Evolutionary conservation across 2,888 invertebrate genomes (phyloP).

Genomic region (Allophyes oxyacanthae): DNA sequence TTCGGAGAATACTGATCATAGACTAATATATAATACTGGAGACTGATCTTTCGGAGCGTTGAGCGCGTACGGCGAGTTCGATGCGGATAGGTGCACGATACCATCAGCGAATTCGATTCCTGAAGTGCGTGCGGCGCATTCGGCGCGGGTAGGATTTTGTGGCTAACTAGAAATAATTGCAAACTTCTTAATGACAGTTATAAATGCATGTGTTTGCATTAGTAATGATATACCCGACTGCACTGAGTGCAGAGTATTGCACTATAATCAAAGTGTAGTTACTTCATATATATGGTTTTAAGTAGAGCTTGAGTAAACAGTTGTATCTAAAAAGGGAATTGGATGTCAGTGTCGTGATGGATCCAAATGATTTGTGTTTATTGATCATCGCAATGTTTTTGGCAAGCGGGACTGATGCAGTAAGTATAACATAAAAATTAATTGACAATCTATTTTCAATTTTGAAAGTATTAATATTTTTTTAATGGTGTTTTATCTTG

Average conservation of each 20-base stretch:
- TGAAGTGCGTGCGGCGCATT: too few species aligned
- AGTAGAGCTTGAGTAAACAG: constrained; percentile 33
- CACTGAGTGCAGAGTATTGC: constrained; percentile 12
- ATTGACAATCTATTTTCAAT: background rate
- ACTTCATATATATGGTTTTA: constrained; percentile 45
- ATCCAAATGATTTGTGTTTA: constrained; percentile 56
- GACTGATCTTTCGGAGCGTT: too few species aligned
- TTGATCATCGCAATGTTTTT: constrained; percentile 62
- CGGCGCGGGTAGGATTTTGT: too few species aligned
- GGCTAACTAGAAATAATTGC: too few species aligned
- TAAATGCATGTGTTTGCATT: constrained; percentile 39
- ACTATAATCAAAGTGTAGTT: constrained; percentile 38
- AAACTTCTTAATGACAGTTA: too few species aligned
- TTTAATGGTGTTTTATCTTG: too few species aligned
- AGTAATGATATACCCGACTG: constrained; percentile 34
- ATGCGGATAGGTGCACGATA: too few species aligned
- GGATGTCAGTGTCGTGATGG: constrained; percentile 57
- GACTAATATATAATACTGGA: too few species aligned
- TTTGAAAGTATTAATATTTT: too few species aligned
- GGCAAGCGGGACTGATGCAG: constrained; percentile 62
- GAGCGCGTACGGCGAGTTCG: too few species aligned
- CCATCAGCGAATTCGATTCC: too few species aligned
- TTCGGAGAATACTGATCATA: too few species aligned
- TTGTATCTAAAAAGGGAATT: constrained; percentile 32
- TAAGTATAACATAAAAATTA: constrained; percentile 63